Percentiles rank a stretch among this genome's conserved stretches.
These are phyloP conservation scores for Hormaphis cornu DNA, from an alignment of 1,140 invertebrate genomes.

Conservation along the genomic window DNA sequence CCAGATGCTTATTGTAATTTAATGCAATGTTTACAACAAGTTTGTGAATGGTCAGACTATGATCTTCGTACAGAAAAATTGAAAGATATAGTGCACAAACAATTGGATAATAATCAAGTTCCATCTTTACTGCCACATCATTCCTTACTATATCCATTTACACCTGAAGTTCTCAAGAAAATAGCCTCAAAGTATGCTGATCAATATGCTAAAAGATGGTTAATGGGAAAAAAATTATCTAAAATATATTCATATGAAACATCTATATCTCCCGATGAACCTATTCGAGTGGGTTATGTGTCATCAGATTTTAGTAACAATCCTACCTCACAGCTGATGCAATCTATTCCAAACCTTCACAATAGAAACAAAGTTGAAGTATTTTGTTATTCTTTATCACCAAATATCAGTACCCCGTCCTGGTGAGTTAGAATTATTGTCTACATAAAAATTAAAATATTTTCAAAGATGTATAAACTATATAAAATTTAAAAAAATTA, in stretches of 20 bases:
- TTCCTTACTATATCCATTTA: constrained; percentile 96
- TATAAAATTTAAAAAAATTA: too few relatives aligned
- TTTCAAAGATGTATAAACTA: too few relatives aligned
- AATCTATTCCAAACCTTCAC: constrained; percentile 95
- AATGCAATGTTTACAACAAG: constrained; percentile 95
- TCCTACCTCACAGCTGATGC: constrained; percentile 98
- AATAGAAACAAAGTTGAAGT: constrained; percentile 77
- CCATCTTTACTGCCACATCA: constrained; percentile 99
- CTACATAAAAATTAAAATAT: too few relatives aligned
- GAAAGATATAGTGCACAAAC: constrained; percentile 89
- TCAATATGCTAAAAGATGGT: constrained; percentile 91
- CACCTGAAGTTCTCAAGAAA: constrained; percentile 84
- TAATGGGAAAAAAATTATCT: constrained; percentile 74
- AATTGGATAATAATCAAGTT: constrained; percentile 85
- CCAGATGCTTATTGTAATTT: constrained; percentile 99
- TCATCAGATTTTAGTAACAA: constrained; percentile 99
- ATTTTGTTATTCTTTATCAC: constrained; percentile 95
- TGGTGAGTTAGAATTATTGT: not conserved
- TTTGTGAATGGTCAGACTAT: constrained; percentile 98
- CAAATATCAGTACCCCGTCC: constrained; percentile 86
- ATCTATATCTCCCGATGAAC: constrained; percentile 48
- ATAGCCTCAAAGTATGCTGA: constrained; percentile 93
- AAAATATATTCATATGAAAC: constrained; percentile 66
- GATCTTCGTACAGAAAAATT: constrained; percentile 89
- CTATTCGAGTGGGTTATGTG: constrained; percentile 91